Conservation (phyloP, 2,113 vertebrate genomes). For the Semnornis frantzii region DNA sequence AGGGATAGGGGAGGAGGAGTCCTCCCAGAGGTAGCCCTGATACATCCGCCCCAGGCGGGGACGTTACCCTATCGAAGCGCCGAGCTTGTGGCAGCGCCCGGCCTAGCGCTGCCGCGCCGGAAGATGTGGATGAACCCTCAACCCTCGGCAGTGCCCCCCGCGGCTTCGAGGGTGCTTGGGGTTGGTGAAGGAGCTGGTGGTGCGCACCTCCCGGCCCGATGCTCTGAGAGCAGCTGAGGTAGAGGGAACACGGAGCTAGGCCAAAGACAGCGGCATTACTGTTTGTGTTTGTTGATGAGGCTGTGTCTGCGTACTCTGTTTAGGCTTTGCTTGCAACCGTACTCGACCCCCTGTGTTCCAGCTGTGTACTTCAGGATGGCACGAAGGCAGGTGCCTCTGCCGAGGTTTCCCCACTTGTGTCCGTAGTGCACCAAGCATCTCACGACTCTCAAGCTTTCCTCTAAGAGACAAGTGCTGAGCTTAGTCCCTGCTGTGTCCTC, state of each 20-base stretch:
- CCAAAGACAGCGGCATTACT: rapidly evolving
- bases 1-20: too few relatives aligned
- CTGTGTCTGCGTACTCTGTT: rapidly evolving
- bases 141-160: background rate
- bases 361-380: background rate
- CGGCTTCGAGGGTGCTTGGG: background rate
- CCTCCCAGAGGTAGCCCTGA: background rate
- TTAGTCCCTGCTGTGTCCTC: background rate
- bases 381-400: background rate
- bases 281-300: background rate
- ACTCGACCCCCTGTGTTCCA: background rate
- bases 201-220: background rate
- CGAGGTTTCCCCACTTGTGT: rapidly evolving
- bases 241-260: too few relatives aligned
- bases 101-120: background rate
- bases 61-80: background rate
- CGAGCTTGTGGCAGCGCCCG: background rate
- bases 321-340: background rate
- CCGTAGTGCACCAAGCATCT: rapidly evolving
- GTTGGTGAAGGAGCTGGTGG: background rate
- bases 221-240: background rate
- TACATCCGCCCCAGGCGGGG: too few relatives aligned
- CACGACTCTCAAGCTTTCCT: rapidly evolving
- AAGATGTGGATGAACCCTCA: rapidly evolving
- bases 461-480: background rate